A percentile compares a stretch with the other conserved stretches of the same genome.
These are phyloP conservation scores for Anticlea derivata DNA, from an alignment of 2,888 invertebrate genomes.

Conservation along the genomic window DNA sequence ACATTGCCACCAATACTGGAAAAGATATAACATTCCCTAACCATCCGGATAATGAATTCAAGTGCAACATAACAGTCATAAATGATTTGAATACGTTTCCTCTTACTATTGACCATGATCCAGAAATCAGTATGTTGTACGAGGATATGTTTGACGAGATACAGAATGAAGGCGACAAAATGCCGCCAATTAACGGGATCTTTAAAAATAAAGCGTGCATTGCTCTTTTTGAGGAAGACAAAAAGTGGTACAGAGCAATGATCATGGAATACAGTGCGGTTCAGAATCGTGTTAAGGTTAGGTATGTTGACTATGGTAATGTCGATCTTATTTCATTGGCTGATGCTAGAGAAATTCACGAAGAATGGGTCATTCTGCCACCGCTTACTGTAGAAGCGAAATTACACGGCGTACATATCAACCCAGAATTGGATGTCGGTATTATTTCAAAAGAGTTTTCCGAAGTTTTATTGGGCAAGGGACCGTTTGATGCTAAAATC, in stretches of 20 bases:
- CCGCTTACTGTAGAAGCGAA: slow-evolving; percentile 78
- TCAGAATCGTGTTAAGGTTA: slow-evolving; percentile 80
- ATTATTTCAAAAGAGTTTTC: slow-evolving; percentile 53
- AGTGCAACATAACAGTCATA: slow-evolving; percentile 61
- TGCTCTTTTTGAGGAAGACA: slow-evolving; percentile 84
- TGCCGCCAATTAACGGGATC: slow-evolving; percentile 70
- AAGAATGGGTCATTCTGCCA: slow-evolving; percentile 77
- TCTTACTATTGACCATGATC: slow-evolving; percentile 62
- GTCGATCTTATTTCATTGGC: slow-evolving; percentile 74
- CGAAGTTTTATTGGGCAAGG: slow-evolving; percentile 58
- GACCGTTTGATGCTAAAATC: slow-evolving; percentile 62
- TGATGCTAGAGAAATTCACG: slow-evolving; percentile 75
- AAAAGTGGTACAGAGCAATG: slow-evolving; percentile 88
- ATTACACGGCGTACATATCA: slow-evolving; percentile 63
- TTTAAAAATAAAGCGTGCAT: slow-evolving; percentile 85
- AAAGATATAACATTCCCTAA: slow-evolving; percentile 51
- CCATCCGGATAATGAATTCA: slow-evolving; percentile 49
- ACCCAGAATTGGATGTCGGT: slow-evolving; percentile 57
- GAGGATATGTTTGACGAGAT: slow-evolving; percentile 76
- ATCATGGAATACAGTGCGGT: slow-evolving; percentile 79
- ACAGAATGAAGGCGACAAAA: slow-evolving; percentile 64
- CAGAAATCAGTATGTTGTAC: slow-evolving; percentile 70
- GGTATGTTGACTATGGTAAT: slow-evolving; percentile 91
- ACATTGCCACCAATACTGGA: slow-evolving; percentile 39
- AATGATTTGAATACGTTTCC: slow-evolving; percentile 57